Base-by-base conservation (phyloP, 2,797 vertebrate species). In the Mallotus villosus region DNA sequence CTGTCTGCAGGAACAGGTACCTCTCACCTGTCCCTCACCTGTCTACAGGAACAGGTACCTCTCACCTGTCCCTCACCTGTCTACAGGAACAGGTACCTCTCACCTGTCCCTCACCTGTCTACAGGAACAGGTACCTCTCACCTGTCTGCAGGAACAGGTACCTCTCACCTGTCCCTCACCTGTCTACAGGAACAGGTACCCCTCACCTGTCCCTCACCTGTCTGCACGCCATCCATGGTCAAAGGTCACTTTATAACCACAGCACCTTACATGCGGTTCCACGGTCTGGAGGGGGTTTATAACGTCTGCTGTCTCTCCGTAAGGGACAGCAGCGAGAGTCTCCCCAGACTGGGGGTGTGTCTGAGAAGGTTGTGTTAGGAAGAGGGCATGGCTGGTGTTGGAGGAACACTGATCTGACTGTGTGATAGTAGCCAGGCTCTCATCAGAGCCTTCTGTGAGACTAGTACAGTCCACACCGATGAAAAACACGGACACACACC, bases 181-280 rank as follows among this genome's bases (percentile, higher is more conserved):
- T n/a, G n/a, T n/a, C n/a, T n/a, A n/a, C n/a, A n/a, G n/a, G n/a
- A n/a, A n/a, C n/a, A n/a, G n/a, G n/a, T n/a, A n/a, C n/a, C n/a
- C n/a, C n/a, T n/a, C n/a, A n/a, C n/a, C n/a, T n/a, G n/a, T n/a
- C n/a, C n/a, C n/a, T n/a, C n/a, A n/a, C n/a, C n/a, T n/a, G n/a
- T n/a, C n/a, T n/a, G n/a, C n/a, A n/a, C n/a, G n/a, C n/a, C n/a
- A n/a, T n/a, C n/a, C n/a, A n/a, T n/a, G 72, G 76, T 73, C 55
- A 63, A 2, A 55, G 74, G 75, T 77, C 29, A 19, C 60, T 78
- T 77, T 85, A 79, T 85, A 81, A 83, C 72, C 67, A 67, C 57
- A 75, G 65, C 79, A 60, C 76, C 81, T 73, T 69, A 34, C 72
- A 32, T 80, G 72, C 77, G 78, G 81, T 70, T 77, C 29, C 53